Base-by-base conservation (phyloP, 2,797 vertebrate species). In the Hydrolagus colliei region DNA sequence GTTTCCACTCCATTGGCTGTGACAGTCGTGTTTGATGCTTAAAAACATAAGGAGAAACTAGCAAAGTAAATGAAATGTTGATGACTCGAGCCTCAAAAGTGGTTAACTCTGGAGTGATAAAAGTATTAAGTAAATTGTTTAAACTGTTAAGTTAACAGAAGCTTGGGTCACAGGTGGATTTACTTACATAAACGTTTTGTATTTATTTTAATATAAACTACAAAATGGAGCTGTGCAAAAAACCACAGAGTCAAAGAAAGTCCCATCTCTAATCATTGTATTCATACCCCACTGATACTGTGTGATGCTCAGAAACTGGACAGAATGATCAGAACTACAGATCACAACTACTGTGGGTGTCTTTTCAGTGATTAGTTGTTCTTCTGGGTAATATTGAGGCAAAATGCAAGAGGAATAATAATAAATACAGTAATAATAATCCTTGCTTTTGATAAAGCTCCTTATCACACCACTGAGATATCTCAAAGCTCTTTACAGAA, bases 41-140 rank as follows among this genome's bases (percentile, higher is more conserved):
- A 16, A 84, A 84, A 20, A 68, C 41, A 14, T 84, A n/a, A 76
- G n/a, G 79, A 71, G 32, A 10, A 63, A 84, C 35, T 67, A 41
- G n/a, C 16, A 84, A 77, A 84, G 63, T 41, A 65, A 68, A 71
- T 67, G 32, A 84, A 84, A 71, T 71, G 62, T 20, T 52, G 41
- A 52, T 68, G 41, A 84, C 16, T 41, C 41, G 16, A 84, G 79
- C 35, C 32, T 63, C 65, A 84, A 84, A 27, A 71, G 65, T 84
- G 52, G 52, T 84, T 84, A 84, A 84, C 32, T 35, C 14, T 11
- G 65, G 18, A 63, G 63, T 71, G 79, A 52, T 52, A 52, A 84
- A 84, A 68, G 79, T 84, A 52, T 27, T 67, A 84, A 41, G 79
- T 68, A 84, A 84, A 71, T 84, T 84, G 79, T 68, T 84, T 84